A percentile compares a stretch with the other conserved stretches of the same genome.
Evolutionary conservation across 2,113 vertebrate genomes (phyloP).

Genomic region (Platichthys flesus): DNA sequence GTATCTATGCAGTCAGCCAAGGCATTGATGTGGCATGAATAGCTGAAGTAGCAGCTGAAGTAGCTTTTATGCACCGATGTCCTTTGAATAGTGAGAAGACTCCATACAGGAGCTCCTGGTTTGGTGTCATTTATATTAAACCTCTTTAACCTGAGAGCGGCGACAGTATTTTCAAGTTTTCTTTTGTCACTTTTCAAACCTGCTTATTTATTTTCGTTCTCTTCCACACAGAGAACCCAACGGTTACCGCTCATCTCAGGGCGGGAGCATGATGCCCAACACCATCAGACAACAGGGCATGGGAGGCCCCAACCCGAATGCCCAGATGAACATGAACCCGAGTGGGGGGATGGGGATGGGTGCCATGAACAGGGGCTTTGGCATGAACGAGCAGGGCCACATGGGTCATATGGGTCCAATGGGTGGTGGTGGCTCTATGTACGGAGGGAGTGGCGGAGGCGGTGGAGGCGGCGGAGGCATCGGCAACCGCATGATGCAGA

Average conservation of each 20-base stretch:
- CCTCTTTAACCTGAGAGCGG: neutral
- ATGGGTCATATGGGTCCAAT: conserved; percentile 79
- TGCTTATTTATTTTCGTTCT: conserved; percentile 12
- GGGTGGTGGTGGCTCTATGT: conserved; percentile 74
- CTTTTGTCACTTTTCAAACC: conserved; percentile 16
- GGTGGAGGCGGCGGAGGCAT: conserved; percentile 64
- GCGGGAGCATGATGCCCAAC: conserved; percentile 81
- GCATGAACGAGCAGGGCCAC: conserved; percentile 82
- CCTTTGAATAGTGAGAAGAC: conserved; percentile 27
- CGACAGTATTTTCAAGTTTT: conserved; percentile 17
- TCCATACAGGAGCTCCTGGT: conserved; percentile 6
- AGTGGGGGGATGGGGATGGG: conserved; percentile 83
- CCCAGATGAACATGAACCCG: conserved; percentile 86
- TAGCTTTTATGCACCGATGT: conserved; percentile 44
- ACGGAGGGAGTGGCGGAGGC: conserved; percentile 69
- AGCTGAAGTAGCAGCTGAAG: conserved; percentile 58
- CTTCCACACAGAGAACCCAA: conserved; percentile 89
- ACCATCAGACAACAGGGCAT: conserved; percentile 82
- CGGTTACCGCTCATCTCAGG: conserved; percentile 89
- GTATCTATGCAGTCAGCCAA: conserved; percentile 25
- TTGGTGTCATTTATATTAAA: conserved; percentile 20
- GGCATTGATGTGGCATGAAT: conserved; percentile 43
- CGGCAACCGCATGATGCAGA: conserved; percentile 78
- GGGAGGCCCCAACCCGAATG: conserved; percentile 83
- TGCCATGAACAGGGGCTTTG: conserved; percentile 78